Evolutionary conservation across 2,797 vertebrate species (phyloP).

Genomic region (Galago senegalensis): DNA sequence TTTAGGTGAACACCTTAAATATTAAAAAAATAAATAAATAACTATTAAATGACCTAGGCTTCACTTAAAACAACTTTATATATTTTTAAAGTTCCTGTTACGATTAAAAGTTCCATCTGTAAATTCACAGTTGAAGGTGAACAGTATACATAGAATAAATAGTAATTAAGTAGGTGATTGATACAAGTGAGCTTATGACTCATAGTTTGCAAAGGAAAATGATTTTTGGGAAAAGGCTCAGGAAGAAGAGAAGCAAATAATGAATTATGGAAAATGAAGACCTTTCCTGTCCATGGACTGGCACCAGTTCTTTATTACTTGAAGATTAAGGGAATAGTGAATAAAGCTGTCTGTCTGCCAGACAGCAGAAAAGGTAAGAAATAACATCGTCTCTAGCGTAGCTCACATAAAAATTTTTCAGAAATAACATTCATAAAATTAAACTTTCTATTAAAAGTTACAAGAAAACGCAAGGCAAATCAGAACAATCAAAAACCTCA

Average conservation of each 20-base stretch:
- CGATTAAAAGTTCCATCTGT: slow-evolving; percentile 70
- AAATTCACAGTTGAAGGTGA: slow-evolving; percentile 64
- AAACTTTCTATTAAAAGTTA: slow-evolving; percentile 79
- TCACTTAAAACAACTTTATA: slow-evolving; percentile 43
- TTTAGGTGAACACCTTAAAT: slow-evolving; percentile 39
- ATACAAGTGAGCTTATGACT: slow-evolving; percentile 71
- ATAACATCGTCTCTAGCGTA: slow-evolving; percentile 67
- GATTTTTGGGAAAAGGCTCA: slow-evolving; percentile 54
- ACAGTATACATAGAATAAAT: slow-evolving; percentile 11
- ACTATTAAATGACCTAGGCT: not conserved
- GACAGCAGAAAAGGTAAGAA: slow-evolving; percentile 75
- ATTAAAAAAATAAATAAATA: slow-evolving; percentile 60
- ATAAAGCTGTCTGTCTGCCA: slow-evolving; percentile 71
- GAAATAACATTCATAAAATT: slow-evolving; percentile 77
- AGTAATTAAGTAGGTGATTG: slow-evolving; percentile 67
- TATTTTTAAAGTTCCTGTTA: slow-evolving; percentile 49
- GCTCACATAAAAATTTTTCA: slow-evolving; percentile 68
- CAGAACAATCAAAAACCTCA: slow-evolving; percentile 66
- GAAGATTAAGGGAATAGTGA: slow-evolving; percentile 78
- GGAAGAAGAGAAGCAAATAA: slow-evolving; percentile 78
- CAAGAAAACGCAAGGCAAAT: slow-evolving; percentile 63
- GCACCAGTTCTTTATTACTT: slow-evolving; percentile 77
- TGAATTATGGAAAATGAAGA: slow-evolving; percentile 73
- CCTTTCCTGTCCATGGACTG: slow-evolving; percentile 66
- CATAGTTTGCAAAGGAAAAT: slow-evolving; percentile 75